These are phyloP conservation scores for Aurelia aurita DNA, from an alignment of 30 jellyfish, hydroid and myxozoan species.

Conservation along the genomic window DNA sequence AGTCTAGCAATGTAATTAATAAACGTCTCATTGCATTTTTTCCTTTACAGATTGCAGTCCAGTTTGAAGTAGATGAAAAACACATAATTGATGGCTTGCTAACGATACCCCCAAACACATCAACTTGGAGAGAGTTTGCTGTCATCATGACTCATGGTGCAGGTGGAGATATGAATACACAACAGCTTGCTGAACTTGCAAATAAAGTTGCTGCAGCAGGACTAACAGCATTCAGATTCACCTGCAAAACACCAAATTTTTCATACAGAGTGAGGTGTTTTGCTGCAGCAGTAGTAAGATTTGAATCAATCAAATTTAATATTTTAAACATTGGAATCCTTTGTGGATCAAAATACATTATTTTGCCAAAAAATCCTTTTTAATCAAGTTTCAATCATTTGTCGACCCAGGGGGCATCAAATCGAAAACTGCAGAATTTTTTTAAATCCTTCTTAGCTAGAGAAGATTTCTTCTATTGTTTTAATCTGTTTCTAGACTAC, in stretches of 20 bases:
- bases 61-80: constrained; percentile 39
- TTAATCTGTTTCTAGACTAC: neutral
- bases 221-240: constrained; percentile 58
- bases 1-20: too few relatives aligned
- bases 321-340: too few relatives aligned
- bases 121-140: constrained; percentile 55
- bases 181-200: constrained; percentile 37
- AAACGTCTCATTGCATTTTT: neutral
- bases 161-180: constrained; percentile 87
- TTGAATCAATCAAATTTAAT: neutral
- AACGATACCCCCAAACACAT: constrained; percentile 24
- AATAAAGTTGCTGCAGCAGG: constrained; percentile 50
- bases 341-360: neutral
- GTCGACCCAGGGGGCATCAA: too few relatives aligned
- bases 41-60: constrained; percentile 19
- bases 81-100: constrained; percentile 37
- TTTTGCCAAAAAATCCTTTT: neutral
- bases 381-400: neutral
- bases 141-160: constrained; percentile 90
- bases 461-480: too few relatives aligned
- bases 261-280: constrained; percentile 74
- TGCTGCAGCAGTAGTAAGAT: constrained; percentile 81
- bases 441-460: too few relatives aligned
- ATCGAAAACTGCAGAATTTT: too few relatives aligned
- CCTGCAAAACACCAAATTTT: constrained; percentile 90